Evolutionary conservation across 2,113 vertebrate species (phyloP), one percentile per base, ranked within the genome.

Genomic region (Bufo bufo): DNA sequence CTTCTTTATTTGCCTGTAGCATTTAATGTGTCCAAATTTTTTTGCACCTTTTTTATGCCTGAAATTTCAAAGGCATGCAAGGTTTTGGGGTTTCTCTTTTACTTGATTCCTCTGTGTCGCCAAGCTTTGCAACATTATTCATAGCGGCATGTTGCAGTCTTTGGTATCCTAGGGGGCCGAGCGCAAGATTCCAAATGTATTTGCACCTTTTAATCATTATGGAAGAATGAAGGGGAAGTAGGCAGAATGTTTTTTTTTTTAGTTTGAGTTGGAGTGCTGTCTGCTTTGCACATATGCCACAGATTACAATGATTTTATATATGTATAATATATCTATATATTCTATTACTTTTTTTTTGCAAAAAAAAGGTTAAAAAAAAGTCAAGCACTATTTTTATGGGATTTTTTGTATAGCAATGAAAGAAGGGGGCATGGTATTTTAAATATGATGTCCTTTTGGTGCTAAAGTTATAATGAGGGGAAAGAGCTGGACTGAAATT

Each of bases 201-300:
- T 94, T 94, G 93, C 93, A 94, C 93, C 93, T 94, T 94, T 93
- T 91, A 85, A 92, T 91, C 13, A 82, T 91, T 90, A 90, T 92
- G 90, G 90, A 90, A 89, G 90, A 92, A 90, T 82, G 85, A 90
- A 79, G 88, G 78, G 79, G 50, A 54, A 93, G 92, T 94, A 93
- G 92, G 91, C 91, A 85, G 90, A 91, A 65, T n/a, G 77, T 33
- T 72, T 86, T 69, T 86, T 72, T 93, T 92, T 72, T 94, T 92
- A 93, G 91, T 93, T 92, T 93, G 93, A 91, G 92, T 92, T 91
- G 92, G 92, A 91, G 91, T 90, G 92, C 92, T 91, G 93, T 93
- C 91, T 94, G 92, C 93, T 93, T 94, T 94, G 93, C 93, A 94
- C 93, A 94, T 94, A 93, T 94, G 92, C 93, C 93, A 94, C 91